Conservation (phyloP, 1,140 invertebrate species). For the Pseudomyrmex flavicornis region DNA sequence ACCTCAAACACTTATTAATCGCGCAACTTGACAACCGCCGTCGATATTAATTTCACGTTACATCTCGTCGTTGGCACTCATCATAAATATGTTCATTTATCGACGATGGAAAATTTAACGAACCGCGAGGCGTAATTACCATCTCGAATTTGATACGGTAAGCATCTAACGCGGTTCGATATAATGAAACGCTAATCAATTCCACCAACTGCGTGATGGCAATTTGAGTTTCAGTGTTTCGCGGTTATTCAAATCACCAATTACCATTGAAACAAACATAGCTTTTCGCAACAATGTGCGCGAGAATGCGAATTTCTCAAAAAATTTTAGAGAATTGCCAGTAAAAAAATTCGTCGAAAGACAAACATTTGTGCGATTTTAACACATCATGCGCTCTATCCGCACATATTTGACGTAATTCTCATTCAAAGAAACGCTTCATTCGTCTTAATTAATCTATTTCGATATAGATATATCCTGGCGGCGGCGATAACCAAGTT, state of each 20-base stretch:
- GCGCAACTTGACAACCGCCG: neutral
- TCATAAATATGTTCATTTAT: conserved; percentile 24
- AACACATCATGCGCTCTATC: neutral
- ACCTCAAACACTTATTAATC: conserved; percentile 21
- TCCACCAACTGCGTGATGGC: neutral
- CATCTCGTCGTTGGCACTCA: neutral
- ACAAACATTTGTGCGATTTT: too few relatives aligned
- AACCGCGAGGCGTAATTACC: conserved; percentile 19
- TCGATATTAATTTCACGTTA: conserved; percentile 31
- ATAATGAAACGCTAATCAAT: conserved; percentile 31
- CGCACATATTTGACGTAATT: neutral
- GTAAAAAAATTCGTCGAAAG: too few relatives aligned
- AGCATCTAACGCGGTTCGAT: conserved; percentile 12
- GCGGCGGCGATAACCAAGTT: neutral
- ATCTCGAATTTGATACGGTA: neutral
- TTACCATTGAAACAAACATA: too few relatives aligned
- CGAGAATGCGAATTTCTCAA: too few relatives aligned
- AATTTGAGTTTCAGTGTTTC: neutral
- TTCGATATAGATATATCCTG: neutral
- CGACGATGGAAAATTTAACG: conserved; percentile 26
- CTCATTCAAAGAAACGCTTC: neutral
- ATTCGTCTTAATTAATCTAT: neutral
- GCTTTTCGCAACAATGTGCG: too few relatives aligned
- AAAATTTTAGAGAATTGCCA: too few relatives aligned
- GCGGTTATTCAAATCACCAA: neutral